These are phyloP conservation scores for Eretmochelys imbricata DNA, from an alignment of 2,113 vertebrate species.

Conservation along the genomic window DNA sequence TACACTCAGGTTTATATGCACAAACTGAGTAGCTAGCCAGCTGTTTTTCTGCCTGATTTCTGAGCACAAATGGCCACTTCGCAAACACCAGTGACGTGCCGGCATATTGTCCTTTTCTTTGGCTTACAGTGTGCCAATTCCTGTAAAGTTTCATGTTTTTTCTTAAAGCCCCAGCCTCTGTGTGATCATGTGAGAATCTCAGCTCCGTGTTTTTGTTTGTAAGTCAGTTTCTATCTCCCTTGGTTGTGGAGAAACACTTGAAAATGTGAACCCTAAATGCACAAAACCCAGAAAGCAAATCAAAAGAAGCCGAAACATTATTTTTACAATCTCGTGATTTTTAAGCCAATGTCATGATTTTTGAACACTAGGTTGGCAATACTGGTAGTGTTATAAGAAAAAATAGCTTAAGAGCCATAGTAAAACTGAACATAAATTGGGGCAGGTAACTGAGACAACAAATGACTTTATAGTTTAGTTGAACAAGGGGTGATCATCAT, in stretches of 20 bases:
- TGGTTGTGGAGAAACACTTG: accelerated
- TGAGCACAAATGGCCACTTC: background rate
- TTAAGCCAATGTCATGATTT: background rate
- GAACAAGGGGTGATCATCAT: background rate
- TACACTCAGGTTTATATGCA: background rate
- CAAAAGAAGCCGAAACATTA: background rate
- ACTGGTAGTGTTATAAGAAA: background rate
- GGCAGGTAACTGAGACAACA: background rate
- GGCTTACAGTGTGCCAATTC: background rate
- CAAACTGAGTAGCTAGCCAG: background rate
- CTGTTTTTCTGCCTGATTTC: background rate
- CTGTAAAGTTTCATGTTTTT: background rate
- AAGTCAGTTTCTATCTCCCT: background rate
- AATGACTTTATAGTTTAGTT: background rate
- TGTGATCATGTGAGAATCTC: background rate
- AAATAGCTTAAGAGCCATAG: accelerated
- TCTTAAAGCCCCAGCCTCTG: background rate
- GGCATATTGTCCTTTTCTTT: background rate
- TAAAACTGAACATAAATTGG: accelerated
- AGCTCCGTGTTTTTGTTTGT: background rate
- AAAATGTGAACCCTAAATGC: background rate
- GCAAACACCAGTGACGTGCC: background rate
- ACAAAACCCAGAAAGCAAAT: background rate
- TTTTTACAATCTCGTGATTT: background rate
- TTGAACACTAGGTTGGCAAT: background rate